These are phyloP conservation scores for Moxostoma hubbsi DNA, from an alignment of 2,797 vertebrate species.

Conservation along the genomic window DNA sequence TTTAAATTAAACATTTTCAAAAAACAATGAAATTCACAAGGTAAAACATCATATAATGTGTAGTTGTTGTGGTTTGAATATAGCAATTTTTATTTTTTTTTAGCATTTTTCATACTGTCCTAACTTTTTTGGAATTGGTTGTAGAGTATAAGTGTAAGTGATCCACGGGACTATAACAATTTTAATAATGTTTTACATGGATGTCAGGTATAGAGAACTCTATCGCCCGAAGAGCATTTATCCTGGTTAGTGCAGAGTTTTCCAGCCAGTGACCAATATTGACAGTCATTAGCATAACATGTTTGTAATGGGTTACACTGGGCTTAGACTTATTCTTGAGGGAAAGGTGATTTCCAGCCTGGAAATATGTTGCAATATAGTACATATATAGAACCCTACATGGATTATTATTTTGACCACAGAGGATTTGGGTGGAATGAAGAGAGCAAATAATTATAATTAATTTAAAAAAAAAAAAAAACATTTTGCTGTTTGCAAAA, in stretches of 20 bases:
- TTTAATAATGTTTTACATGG: background rate
- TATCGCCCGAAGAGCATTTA: background rate
- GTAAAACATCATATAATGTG: too few relatives aligned
- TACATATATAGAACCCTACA: background rate
- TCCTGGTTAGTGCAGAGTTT: background rate
- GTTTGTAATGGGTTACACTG: slow-evolving; percentile 11
- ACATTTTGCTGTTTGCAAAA: background rate
- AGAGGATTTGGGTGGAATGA: slow-evolving; percentile 5
- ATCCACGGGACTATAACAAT: background rate
- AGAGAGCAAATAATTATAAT: slow-evolving; percentile 29
- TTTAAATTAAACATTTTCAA: too few relatives aligned
- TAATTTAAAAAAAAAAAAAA: slow-evolving; percentile 1
- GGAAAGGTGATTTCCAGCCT: slow-evolving; percentile 12
- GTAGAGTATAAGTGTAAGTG: too few relatives aligned
- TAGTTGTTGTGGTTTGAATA: too few relatives aligned
- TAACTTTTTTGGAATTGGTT: too few relatives aligned
- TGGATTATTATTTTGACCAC: slow-evolving; percentile 18
- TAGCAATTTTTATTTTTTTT: too few relatives aligned
- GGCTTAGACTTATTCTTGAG: slow-evolving; percentile 18
- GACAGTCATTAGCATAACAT: background rate
- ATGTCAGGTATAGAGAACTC: background rate
- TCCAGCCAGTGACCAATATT: background rate
- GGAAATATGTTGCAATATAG: slow-evolving; percentile 5
- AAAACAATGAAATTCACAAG: too few relatives aligned
- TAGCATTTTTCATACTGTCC: too few relatives aligned